phyloP scores from a whole-genome alignment of 2,113 vertebrate genomes.

The Perognathus longimembris region DNA sequence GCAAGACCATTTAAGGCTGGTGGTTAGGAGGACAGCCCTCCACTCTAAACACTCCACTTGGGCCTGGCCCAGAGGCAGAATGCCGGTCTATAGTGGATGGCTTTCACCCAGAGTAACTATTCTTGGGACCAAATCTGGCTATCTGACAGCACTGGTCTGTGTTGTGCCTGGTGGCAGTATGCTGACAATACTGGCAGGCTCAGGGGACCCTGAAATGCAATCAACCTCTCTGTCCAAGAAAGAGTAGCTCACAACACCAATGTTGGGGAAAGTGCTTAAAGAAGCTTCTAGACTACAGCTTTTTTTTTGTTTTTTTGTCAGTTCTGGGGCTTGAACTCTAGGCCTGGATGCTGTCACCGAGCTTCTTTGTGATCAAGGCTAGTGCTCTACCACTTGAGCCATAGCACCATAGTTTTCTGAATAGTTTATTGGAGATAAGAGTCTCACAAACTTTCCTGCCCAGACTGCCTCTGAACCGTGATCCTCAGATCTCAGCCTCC shows the following conservation, averaged over 20 bases:
- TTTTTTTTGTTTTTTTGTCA: not conserved
- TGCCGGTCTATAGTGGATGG: slow-evolving; percentile 27
- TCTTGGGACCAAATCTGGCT: slow-evolving; percentile 61
- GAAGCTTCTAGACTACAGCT: not conserved
- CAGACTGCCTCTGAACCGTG: too few species aligned
- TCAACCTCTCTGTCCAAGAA: not conserved
- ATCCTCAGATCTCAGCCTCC: too few species aligned
- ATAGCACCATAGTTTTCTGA: too few species aligned
- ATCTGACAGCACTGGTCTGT: slow-evolving; percentile 49
- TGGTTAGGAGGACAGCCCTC: slow-evolving; percentile 55
- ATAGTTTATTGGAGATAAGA: too few species aligned
- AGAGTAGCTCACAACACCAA: not conserved
- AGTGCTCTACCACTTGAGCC: too few species aligned
- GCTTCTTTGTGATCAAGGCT: too few species aligned
- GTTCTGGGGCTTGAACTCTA: too few species aligned
- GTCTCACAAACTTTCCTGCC: too few species aligned
- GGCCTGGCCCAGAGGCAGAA: slow-evolving; percentile 56
- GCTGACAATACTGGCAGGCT: not conserved
- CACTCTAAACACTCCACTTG: slow-evolving; percentile 57
- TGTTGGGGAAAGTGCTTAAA: not conserved
- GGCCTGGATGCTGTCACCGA: too few species aligned
- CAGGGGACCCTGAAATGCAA: not conserved
- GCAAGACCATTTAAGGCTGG: slow-evolving; percentile 78
- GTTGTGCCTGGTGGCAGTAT: slow-evolving; percentile 7
- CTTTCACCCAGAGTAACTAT: slow-evolving; percentile 63